phyloP scores from a whole-genome alignment of 2,888 invertebrate genomes.

The Drosophila neutralis region DNA sequence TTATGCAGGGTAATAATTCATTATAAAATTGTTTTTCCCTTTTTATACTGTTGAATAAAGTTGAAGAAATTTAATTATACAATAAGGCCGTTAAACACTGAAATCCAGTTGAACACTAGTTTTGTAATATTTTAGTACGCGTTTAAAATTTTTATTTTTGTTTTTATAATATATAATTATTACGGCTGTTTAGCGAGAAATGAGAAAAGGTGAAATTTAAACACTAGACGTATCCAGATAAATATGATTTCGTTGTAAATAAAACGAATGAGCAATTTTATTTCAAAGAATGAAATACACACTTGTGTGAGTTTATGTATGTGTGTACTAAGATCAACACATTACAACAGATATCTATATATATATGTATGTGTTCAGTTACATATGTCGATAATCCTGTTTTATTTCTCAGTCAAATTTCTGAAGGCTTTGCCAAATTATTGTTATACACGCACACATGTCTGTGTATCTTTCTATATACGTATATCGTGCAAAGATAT shows the following conservation, averaged over 20 bases:
- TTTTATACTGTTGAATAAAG: slow-evolving; percentile 48
- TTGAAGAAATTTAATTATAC: slow-evolving; percentile 48
- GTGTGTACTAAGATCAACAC: neutral
- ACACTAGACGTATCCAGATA: neutral
- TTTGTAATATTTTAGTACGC: slow-evolving; percentile 11
- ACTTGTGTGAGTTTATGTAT: neutral
- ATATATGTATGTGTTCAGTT: neutral
- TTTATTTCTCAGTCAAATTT: neutral
- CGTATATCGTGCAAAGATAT: slow-evolving; percentile 8
- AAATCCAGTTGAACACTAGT: slow-evolving; percentile 4
- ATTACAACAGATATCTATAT: neutral
- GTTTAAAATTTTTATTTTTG: neutral
- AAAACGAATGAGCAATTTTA: neutral
- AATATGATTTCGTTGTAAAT: slow-evolving; percentile 8
- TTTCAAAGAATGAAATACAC: neutral
- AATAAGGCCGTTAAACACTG: slow-evolving; percentile 22
- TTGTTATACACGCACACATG: slow-evolving; percentile 5
- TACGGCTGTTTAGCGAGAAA: neutral
- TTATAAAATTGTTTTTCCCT: slow-evolving; percentile 40
- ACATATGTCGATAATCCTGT: neutral
- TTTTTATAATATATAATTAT: neutral
- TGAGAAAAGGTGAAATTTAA: neutral
- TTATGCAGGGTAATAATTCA: slow-evolving; percentile 18
- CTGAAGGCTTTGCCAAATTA: slow-evolving; percentile 4
- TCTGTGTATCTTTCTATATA: neutral